A percentile compares a stretch with the other conserved stretches of the same genome.
Conservation (phyloP, 2,797 vertebrate genomes). For the Champsocephalus esox region DNA sequence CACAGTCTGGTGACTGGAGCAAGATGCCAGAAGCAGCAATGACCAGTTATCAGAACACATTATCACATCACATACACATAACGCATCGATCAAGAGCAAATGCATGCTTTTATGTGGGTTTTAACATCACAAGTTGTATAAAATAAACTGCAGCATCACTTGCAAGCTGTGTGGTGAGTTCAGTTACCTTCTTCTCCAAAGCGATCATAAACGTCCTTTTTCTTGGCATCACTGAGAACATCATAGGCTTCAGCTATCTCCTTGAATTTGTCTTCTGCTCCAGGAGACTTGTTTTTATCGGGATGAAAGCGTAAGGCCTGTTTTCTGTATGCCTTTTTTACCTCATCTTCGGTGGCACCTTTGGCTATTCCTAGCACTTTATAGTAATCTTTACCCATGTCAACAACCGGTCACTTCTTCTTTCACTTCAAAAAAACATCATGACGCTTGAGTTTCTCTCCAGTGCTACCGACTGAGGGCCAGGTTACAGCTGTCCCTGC, state of each 20-base stretch:
- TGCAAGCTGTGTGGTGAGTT: not conserved
- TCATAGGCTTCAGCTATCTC: constrained; percentile 98
- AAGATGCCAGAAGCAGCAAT: not conserved
- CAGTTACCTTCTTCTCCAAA: constrained; percentile 95
- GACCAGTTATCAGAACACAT: not conserved
- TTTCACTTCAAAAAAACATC: constrained; percentile 47
- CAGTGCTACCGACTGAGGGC: not conserved
- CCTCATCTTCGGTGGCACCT: constrained; percentile 94
- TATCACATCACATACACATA: not conserved
- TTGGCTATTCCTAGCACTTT: constrained; percentile 93
- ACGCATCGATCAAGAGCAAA: not conserved
- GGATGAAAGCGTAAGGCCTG: constrained; percentile 97
- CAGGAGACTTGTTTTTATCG: constrained; percentile 96
- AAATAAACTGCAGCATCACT: not conserved
- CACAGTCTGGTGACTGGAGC: constrained; percentile 15
- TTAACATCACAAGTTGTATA: not conserved
- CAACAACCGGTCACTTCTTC: constrained; percentile 39
- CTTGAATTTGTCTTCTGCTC: constrained; percentile 97
- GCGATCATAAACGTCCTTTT: constrained; percentile 95
- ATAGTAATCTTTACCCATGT: constrained; percentile 99
- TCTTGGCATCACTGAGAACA: constrained; percentile 96
- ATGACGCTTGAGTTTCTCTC: not conserved
- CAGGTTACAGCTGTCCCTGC: constrained; percentile 35
- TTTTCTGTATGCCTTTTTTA: constrained; percentile 98
- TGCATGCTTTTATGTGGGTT: not conserved